These are phyloP conservation scores for Artemisiospiza belli DNA, from an alignment of 2,113 vertebrate genomes.

Conservation along the genomic window DNA sequence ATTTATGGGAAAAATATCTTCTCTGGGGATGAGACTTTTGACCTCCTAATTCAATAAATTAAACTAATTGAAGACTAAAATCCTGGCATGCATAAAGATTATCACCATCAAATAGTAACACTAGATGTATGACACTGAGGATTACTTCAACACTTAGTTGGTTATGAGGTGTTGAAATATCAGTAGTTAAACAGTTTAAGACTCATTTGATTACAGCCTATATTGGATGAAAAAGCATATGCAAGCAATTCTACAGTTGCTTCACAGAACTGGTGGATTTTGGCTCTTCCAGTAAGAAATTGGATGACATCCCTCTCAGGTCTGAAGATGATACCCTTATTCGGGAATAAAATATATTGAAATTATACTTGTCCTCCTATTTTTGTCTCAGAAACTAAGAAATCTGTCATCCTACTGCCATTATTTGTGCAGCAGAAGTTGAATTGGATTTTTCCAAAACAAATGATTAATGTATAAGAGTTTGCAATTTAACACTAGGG, in stretches of 20 bases:
- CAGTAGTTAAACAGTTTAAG: not conserved
- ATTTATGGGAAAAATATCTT: not conserved
- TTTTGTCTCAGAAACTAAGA: not conserved
- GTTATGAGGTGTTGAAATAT: not conserved
- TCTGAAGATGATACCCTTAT: not conserved
- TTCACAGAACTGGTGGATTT: not conserved
- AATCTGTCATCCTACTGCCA: not conserved
- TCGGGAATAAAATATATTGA: not conserved
- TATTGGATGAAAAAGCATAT: conserved; percentile 30
- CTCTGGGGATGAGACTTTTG: not conserved
- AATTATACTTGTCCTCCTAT: not conserved
- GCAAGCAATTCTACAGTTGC: not conserved
- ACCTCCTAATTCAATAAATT: conserved; percentile 7
- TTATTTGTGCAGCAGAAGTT: conserved; percentile 51
- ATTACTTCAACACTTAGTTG: not conserved
- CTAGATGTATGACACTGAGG: not conserved
- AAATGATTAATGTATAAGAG: conserved; percentile 72
- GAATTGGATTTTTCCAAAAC: conserved; percentile 50
- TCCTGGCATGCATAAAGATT: not conserved
- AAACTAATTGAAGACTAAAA: not conserved
- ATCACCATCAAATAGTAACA: not conserved
- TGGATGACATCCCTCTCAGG: not conserved
- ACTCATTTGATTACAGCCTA: not conserved
- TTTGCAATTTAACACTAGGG: conserved; percentile 53
- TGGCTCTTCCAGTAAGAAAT: not conserved